Conservation (phyloP, 2,888 invertebrate species). For the Eilema sororculum region DNA sequence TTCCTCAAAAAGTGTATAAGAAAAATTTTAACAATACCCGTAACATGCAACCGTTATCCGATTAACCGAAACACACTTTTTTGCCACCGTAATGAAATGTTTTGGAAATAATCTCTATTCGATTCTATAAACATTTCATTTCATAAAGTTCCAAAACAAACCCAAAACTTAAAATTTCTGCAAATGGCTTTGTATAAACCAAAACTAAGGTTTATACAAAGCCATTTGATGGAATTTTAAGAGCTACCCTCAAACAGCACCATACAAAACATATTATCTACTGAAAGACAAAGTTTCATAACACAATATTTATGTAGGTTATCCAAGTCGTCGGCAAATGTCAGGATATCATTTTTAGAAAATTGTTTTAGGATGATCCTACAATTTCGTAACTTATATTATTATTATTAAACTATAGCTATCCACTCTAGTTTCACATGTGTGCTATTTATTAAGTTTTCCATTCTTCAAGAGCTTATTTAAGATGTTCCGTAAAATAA, state of each 20-base stretch:
- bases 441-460: no score
- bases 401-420: no score
- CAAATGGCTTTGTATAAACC: no score
- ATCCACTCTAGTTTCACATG: no score
- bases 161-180: neutral
- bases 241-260: conserved; percentile 6
- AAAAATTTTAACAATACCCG: no score
- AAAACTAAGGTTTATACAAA: conserved; percentile 11
- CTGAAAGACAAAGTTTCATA: conserved; percentile 7
- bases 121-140: no score
- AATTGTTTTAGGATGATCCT: neutral
- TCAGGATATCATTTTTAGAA: neutral
- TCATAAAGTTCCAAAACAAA: neutral
- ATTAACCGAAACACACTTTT: neutral
- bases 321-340: neutral
- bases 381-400: neutral
- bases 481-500: neutral
- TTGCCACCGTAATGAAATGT: neutral
- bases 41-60: no score
- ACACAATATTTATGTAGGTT: neutral
- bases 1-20: no score
- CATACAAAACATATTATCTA: conserved; percentile 16
- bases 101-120: neutral
- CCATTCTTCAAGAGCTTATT: no score
- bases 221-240: conserved; percentile 26